Evolutionary conservation across 2,797 vertebrate species (phyloP).

Genomic region (Sarcoramphus papa): DNA sequence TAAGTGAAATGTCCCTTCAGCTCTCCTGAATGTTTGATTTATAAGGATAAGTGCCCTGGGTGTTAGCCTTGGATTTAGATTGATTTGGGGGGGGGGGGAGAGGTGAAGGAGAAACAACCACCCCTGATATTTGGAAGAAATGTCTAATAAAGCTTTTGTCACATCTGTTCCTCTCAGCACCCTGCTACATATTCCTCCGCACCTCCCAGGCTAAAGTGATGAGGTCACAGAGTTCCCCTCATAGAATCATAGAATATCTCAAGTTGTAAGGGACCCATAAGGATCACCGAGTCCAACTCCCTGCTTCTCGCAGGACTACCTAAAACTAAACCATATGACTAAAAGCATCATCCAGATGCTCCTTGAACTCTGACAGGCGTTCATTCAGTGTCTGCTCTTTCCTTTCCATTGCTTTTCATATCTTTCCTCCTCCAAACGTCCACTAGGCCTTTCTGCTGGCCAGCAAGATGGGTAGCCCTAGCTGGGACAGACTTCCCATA

Average conservation of each 20-base stretch:
- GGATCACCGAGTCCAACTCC: neutral
- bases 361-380: neutral
- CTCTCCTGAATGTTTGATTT: neutral
- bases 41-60: neutral
- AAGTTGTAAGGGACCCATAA: neutral
- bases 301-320: neutral
- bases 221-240: neutral
- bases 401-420: neutral
- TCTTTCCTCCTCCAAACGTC: neutral
- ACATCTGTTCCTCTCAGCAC: neutral
- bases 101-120: neutral
- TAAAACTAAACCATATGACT: neutral
- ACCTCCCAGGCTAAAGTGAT: neutral
- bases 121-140: neutral
- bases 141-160: neutral
- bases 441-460: neutral
- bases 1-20: neutral
- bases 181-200: neutral
- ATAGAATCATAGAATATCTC: neutral
- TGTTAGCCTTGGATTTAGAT: neutral
- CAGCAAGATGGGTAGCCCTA: neutral
- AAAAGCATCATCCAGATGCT: neutral
- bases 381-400: neutral
- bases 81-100: neutral
- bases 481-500: neutral